A percentile compares a stretch with the other conserved stretches of the same genome.
Conservation (phyloP, 2,113 vertebrate species). For the Chloropsis hardwickii region DNA sequence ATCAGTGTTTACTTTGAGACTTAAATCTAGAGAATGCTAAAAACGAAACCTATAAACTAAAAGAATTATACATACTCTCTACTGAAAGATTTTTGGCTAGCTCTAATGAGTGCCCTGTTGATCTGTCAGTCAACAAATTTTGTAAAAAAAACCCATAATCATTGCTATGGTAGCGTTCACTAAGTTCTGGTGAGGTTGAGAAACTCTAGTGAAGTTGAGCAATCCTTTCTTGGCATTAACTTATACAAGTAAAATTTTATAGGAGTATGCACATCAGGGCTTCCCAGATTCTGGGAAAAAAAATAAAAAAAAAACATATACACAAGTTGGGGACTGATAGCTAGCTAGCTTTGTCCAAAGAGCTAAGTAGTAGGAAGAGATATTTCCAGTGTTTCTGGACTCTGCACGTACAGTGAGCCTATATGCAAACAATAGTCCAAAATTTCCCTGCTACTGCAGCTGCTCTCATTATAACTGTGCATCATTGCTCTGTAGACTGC, state of each 20-base stretch:
- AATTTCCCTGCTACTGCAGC: neutral
- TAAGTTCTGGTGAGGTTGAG: neutral
- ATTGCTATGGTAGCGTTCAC: neutral
- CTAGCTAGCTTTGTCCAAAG: neutral
- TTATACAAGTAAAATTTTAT: neutral
- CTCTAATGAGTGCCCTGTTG: neutral
- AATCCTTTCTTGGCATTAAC: neutral
- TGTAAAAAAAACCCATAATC: neutral
- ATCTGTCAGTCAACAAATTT: neutral
- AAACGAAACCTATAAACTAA: conserved; percentile 24
- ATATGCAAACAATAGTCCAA: neutral
- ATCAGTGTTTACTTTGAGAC: conserved; percentile 39
- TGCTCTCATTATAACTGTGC: neutral
- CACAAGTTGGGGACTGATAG: neutral
- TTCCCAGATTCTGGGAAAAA: neutral
- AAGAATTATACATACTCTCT: neutral
- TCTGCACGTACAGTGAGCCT: neutral
- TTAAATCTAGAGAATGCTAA: conserved; percentile 2
- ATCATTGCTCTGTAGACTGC: neutral
- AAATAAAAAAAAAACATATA: accelerated
- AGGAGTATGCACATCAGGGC: neutral
- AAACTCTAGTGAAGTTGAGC: neutral
- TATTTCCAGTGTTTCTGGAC: neutral
- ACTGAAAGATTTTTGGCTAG: neutral
- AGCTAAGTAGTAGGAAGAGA: neutral